A percentile compares a stretch with the other conserved stretches of the same genome.
Evolutionary conservation across 2,797 vertebrate genomes (phyloP).

Genomic region (Chelidonichthys spinosus): DNA sequence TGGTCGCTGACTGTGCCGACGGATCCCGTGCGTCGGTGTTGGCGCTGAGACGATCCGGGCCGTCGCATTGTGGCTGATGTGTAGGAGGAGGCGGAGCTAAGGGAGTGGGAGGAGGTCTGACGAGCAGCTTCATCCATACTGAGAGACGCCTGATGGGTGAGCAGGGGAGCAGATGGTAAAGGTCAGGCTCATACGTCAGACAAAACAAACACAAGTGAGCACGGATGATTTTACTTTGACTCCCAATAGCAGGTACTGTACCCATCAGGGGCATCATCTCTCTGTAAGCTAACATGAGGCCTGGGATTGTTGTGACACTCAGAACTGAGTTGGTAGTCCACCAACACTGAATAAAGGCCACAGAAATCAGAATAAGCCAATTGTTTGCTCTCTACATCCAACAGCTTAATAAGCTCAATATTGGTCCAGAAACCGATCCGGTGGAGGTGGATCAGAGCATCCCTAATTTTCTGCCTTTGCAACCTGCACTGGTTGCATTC

Average conservation of each 20-base stretch:
- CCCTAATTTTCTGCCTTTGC: fast-evolving
- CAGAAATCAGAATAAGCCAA: no score
- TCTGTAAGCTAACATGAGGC: no score
- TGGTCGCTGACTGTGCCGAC: slow-evolving; percentile 89
- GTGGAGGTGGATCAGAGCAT: background rate
- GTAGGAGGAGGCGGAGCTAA: slow-evolving; percentile 75
- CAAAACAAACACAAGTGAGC: background rate
- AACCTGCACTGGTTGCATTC: background rate
- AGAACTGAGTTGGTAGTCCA: no score
- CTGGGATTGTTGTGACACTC: no score
- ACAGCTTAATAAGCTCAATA: no score
- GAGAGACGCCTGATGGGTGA: slow-evolving; percentile 77
- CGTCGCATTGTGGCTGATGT: slow-evolving; percentile 73
- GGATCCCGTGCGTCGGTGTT: slow-evolving; percentile 94
- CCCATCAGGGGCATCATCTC: no score
- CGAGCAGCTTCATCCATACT: slow-evolving; percentile 97
- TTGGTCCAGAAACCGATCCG: no score
- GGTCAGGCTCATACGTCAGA: background rate
- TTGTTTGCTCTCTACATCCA: no score
- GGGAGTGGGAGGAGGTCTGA: slow-evolving; percentile 82
- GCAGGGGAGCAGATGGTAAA: background rate
- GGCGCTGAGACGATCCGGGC: slow-evolving; percentile 79
- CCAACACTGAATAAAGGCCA: no score
- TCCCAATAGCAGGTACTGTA: no score
- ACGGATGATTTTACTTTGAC: no score